These are phyloP conservation scores for Hoplodrina ambigua DNA, from an alignment of 2,888 invertebrate species.

Conservation along the genomic window DNA sequence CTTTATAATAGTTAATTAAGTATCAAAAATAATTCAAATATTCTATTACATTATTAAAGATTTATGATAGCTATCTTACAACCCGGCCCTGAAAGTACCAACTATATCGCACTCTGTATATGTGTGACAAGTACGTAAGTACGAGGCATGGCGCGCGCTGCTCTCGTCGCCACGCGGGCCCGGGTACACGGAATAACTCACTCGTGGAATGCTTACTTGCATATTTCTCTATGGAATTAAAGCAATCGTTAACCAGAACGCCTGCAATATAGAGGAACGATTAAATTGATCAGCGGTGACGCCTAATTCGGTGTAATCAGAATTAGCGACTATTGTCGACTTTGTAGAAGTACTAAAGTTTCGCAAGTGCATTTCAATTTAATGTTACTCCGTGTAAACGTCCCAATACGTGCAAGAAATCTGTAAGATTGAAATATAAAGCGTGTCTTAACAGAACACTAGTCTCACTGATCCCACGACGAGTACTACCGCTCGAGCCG, in stretches of 20 bases:
- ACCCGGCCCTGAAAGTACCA: constrained; percentile 71
- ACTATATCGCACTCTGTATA: constrained; percentile 56
- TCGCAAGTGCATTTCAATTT: constrained; percentile 7
- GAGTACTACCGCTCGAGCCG: constrained; percentile 27
- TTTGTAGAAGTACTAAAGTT: not conserved
- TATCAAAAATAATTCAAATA: constrained; percentile 84
- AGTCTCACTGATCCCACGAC: constrained; percentile 74
- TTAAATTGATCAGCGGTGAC: not conserved
- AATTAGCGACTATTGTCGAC: not conserved
- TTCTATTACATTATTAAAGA: constrained; percentile 72
- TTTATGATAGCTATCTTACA: constrained; percentile 73
- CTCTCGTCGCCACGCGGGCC: constrained; percentile 18
- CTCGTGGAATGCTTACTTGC: constrained; percentile 8
- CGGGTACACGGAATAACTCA: constrained; percentile 8
- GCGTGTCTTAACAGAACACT: constrained; percentile 58
- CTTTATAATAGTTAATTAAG: constrained; percentile 77
- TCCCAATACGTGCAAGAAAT: constrained; percentile 12
- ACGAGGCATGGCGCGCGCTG: constrained; percentile 9
- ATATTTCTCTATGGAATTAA: not conserved
- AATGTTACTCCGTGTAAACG: not conserved
- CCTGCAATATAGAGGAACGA: not conserved
- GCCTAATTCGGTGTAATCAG: not conserved
- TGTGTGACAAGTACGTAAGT: constrained; percentile 26
- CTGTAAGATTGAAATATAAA: constrained; percentile 45
- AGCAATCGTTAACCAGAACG: not conserved